These are phyloP conservation scores for Pithys albifrons DNA, from an alignment of 2,113 vertebrate species.

Conservation along the genomic window DNA sequence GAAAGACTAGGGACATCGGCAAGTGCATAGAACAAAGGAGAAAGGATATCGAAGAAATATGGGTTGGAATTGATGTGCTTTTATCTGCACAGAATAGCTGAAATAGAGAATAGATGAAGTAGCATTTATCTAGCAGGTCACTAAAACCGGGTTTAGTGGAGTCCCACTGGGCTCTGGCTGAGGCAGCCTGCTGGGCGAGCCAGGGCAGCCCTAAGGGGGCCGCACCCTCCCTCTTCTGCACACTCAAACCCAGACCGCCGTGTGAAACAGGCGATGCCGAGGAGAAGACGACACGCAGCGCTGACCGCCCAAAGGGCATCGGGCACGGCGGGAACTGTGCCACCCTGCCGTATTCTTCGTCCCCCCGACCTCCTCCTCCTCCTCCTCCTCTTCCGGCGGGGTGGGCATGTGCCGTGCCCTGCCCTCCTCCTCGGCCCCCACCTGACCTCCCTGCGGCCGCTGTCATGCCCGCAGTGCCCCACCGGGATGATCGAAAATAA, in stretches of 20 bases:
- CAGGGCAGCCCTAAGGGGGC: not conserved
- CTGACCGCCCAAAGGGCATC: not conserved
- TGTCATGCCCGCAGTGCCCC: not conserved
- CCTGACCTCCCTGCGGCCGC: not conserved
- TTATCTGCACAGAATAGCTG: not conserved
- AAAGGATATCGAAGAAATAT: accelerated
- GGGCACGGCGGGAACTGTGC: not conserved
- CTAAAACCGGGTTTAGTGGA: accelerated
- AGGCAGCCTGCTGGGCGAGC: not conserved
- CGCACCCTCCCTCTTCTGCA: not conserved
- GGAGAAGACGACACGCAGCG: not conserved
- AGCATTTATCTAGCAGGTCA: not conserved
- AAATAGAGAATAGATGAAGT: not conserved
- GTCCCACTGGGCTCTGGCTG: not conserved
- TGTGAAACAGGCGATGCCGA: not conserved
- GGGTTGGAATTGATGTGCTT: not conserved
- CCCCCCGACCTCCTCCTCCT: not conserved
- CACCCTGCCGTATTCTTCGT: not conserved
- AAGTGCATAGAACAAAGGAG: constrained; percentile 16
- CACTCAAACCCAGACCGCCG: accelerated
- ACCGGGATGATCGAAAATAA: not conserved
- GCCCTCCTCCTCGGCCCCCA: not conserved
- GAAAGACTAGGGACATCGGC: not conserved
- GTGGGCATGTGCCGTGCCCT: not conserved
- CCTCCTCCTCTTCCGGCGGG: not conserved